Evolutionary conservation across 2,888 invertebrate species (phyloP).

Genomic region (Drosophila barbarae): DNA sequence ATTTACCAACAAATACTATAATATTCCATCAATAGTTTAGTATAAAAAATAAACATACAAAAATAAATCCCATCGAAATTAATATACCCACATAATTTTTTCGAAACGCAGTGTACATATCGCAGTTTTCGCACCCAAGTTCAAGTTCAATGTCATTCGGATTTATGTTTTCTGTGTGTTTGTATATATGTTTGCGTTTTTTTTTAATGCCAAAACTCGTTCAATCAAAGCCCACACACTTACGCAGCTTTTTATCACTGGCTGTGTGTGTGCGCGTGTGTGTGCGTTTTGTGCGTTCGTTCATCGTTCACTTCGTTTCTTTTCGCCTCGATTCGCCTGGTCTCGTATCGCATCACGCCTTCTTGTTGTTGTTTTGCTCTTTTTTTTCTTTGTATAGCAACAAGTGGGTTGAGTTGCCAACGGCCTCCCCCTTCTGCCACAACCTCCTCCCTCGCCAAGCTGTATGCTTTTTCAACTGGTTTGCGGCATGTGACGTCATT

Average conservation of each 20-base stretch:
- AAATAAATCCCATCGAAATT: no score
- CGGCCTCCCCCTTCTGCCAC: constrained; percentile 9
- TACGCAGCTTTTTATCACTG: constrained; percentile 13
- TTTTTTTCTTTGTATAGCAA: constrained; percentile 50
- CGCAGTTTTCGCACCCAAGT: constrained; percentile 47
- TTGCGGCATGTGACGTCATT: constrained; percentile 34
- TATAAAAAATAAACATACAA: no score
- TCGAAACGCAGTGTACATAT: constrained; percentile 16
- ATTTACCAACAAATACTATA: no score
- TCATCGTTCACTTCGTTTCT: constrained; percentile 47
- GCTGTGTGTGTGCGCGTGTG: neutral
- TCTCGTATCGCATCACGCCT: constrained; percentile 26
- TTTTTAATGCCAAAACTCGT: constrained; percentile 56
- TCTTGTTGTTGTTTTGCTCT: constrained; percentile 26
- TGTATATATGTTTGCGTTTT: constrained; percentile 5
- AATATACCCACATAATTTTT: neutral
- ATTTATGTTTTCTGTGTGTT: constrained; percentile 22
- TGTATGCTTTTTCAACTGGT: constrained; percentile 27
- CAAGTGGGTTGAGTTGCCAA: constrained; percentile 61
- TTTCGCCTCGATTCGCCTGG: constrained; percentile 37
- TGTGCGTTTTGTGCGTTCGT: constrained; percentile 62
- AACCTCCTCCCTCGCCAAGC: neutral
- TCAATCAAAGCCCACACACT: constrained; percentile 54
- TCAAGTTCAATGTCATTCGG: constrained; percentile 69
- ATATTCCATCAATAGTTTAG: no score